Base-by-base conservation (phyloP, 2,797 vertebrate genomes). In the Phoeniculus purpureus region DNA sequence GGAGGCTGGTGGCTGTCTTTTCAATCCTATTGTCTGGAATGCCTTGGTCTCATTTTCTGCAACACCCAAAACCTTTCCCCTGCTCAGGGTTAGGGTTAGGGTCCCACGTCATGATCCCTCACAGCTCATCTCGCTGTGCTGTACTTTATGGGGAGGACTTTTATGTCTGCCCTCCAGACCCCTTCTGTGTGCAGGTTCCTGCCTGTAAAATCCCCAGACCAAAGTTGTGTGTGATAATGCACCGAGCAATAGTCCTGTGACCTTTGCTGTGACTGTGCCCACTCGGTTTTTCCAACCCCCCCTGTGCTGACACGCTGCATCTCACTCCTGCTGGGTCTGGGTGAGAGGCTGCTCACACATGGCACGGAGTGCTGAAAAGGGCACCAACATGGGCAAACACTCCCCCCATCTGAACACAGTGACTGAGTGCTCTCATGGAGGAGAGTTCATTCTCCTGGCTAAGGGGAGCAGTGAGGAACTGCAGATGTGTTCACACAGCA, bases 321-420 rank as follows among this genome's bases (percentile, higher is more conserved):
- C 85, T 61, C 45, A 0, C 29, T 47, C 88, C 94, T 60, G 31
- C 26, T 62, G 92, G 90, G 70, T 64, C 45, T 0, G 8, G 32
- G 17, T 62, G 21, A 72, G 90, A 10, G 52, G 67, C 84, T 61
- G 66, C 60, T 59, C 72, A 32, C 12, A 76, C 59, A 27, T 32
- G 78, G 22, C 4, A 12, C n/a, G 2, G 85, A 65, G 70, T 56
- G 26, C 7, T 64, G 85, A 60, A 87, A 94, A 93, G 94, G 93
- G 88, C 89, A 66, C 0, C 0, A 18, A 31, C 5, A 1, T 15
- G 72, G 70, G 9, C 58, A 25, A 20, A 25, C 1, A 3, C 17
- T 79, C 21, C 37, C 31, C 54, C 51, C 3, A 1, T 8, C 48
- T 11, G 55, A 34, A 64, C 22, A 22, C 26, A 6, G 20, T 10